A percentile compares a stretch with the other conserved stretches of the same genome.
Evolutionary conservation across 2,888 invertebrate genomes (phyloP).

Genomic region (Plebejus argus): DNA sequence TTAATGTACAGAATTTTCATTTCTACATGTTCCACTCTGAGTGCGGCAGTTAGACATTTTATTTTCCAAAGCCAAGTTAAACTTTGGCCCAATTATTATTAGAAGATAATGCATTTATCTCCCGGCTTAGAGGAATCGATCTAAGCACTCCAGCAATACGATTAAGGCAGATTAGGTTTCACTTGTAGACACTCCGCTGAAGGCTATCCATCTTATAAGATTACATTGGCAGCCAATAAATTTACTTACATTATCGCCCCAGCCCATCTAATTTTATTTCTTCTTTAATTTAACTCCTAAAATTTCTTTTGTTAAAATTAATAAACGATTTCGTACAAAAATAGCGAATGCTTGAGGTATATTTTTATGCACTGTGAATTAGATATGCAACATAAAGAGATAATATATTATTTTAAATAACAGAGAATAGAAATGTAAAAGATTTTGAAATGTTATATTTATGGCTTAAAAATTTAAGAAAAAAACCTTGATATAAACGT

Average conservation of each 20-base stretch:
- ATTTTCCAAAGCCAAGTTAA: not conserved
- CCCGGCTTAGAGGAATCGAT: constrained; percentile 15
- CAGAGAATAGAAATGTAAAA: too few species aligned
- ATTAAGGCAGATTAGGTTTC: constrained; percentile 26
- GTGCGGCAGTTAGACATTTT: not conserved
- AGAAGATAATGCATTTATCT: constrained; percentile 18
- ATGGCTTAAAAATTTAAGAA: too few species aligned
- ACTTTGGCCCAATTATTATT: not conserved
- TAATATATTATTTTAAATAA: too few species aligned
- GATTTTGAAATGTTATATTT: too few species aligned
- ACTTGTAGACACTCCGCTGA: constrained; percentile 28
- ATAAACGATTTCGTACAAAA: too few species aligned
- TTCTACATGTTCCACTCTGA: too few species aligned
- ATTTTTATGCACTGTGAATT: too few species aligned
- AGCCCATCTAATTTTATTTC: not conserved
- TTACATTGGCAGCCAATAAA: constrained; percentile 23
- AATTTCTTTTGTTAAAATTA: not conserved
- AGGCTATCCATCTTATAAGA: constrained; percentile 28
- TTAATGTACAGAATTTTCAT: too few species aligned
- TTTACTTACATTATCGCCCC: not conserved
- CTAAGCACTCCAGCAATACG: constrained; percentile 13
- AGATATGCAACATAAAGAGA: too few species aligned
- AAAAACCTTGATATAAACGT: too few species aligned
- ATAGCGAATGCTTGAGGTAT: too few species aligned
- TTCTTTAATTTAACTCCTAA: not conserved